These are phyloP conservation scores for Percopsis omiscomaycus DNA, from an alignment of 2,797 vertebrate genomes.

Conservation along the genomic window DNA sequence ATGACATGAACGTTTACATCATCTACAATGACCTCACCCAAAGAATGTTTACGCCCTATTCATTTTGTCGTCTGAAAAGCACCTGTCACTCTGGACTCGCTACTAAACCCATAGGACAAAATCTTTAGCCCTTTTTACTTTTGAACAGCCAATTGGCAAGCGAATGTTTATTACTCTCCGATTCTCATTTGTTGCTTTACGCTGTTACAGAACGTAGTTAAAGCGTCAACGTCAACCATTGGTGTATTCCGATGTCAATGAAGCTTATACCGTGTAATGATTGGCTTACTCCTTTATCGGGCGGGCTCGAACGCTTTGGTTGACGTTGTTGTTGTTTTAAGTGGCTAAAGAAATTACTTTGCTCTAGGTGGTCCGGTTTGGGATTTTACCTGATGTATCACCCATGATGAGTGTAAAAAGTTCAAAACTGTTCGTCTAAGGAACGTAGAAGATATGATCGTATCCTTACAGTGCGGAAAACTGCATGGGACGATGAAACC, in stretches of 20 bases:
- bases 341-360: conserved; percentile 80
- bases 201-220: conserved; percentile 29
- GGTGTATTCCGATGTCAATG: conserved; percentile 38
- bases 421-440: conserved; percentile 30
- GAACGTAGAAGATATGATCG: neutral
- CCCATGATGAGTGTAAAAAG: conserved; percentile 56
- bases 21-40: conserved; percentile 65
- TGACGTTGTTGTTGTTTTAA: conserved; percentile 84
- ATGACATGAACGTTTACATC: conserved; percentile 59
- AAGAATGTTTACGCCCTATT: conserved; percentile 41
- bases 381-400: conserved; percentile 37
- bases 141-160: conserved; percentile 57
- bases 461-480: conserved; percentile 25
- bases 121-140: conserved; percentile 23
- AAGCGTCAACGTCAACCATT: conserved; percentile 29
- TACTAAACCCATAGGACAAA: conserved; percentile 55
- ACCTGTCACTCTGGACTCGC: conserved; percentile 59
- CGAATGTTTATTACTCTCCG: conserved; percentile 15
- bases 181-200: conserved; percentile 55
- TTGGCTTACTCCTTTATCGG: conserved; percentile 56
- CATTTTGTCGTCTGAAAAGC: conserved; percentile 43
- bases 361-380: conserved; percentile 66
- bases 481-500: conserved; percentile 63
- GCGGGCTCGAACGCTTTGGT: conserved; percentile 53
- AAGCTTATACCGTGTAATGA: conserved; percentile 13